These are phyloP conservation scores for Hyposmocoma kahamanoa DNA, from an alignment of 1,140 invertebrate genomes.

Conservation along the genomic window DNA sequence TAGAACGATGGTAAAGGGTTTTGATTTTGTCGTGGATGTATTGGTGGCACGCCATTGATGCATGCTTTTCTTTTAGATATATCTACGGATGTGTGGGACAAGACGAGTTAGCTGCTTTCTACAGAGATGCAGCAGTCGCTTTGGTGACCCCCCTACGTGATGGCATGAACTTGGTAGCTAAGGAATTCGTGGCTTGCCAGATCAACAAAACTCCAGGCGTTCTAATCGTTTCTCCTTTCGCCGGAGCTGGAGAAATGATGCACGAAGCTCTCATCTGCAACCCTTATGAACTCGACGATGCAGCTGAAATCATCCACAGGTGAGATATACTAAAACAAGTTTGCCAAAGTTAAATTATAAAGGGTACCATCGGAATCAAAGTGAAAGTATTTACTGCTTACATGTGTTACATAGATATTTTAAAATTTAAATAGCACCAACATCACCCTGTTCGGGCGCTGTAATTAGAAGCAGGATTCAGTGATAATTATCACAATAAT, in stretches of 20 bases:
- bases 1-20: no score
- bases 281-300: conserved; percentile 91
- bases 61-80: conserved; percentile 72
- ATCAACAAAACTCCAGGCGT: conserved; percentile 91
- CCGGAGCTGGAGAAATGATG: conserved; percentile 93
- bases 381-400: no score
- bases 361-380: no score
- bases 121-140: conserved; percentile 88
- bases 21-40: no score
- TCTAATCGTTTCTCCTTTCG: conserved; percentile 91
- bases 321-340: no score
- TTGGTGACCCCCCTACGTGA: conserved; percentile 90
- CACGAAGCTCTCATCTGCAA: conserved; percentile 92
- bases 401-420: no score
- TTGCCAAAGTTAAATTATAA: no score
- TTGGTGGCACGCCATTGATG: no score
- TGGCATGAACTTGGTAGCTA: conserved; percentile 95
- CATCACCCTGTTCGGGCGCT: no score
- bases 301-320: conserved; percentile 89
- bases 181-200: conserved; percentile 95
- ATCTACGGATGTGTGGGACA: conserved; percentile 92
- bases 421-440: no score
- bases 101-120: conserved; percentile 88
- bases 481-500: no score
- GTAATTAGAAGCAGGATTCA: no score